These are phyloP conservation scores for Fragum fragum DNA, from an alignment of 2,888 invertebrate genomes.

Conservation along the genomic window DNA sequence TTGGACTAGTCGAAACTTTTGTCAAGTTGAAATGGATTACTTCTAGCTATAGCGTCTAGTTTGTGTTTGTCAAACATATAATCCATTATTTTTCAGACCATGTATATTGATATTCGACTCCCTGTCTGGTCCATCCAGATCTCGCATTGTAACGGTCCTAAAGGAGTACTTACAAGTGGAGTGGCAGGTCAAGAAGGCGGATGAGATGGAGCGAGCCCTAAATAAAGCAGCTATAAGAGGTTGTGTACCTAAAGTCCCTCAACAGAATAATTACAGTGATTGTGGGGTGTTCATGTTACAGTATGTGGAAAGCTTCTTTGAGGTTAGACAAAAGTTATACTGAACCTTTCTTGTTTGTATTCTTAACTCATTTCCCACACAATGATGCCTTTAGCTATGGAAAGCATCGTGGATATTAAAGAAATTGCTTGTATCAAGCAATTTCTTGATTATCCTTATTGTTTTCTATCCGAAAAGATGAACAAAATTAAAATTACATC, in stretches of 20 bases:
- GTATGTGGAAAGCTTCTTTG: conserved; percentile 98
- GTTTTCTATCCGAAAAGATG: no score
- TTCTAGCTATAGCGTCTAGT: no score
- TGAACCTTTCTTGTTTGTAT: no score
- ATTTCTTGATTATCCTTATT: no score
- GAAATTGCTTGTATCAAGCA: no score
- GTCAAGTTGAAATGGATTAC: no score
- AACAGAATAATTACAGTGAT: conserved; percentile 98
- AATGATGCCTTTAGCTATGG: no score
- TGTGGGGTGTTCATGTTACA: conserved; percentile 98
- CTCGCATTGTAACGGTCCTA: conserved; percentile 95
- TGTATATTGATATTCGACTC: conserved; percentile 99
- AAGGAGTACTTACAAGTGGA: conserved; percentile 90
- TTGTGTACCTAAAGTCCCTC: conserved; percentile 96
- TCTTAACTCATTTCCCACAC: no score
- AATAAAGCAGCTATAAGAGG: conserved; percentile 95
- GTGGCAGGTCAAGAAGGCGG: conserved; percentile 88
- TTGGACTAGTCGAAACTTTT: no score
- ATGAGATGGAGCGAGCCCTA: conserved; percentile 87
- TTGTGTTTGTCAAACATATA: no score
- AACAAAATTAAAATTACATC: no score
- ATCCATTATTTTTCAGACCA: conserved; percentile 90
- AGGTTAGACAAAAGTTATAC: conserved; percentile 89
- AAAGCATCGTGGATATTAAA: no score
- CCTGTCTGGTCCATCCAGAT: conserved; percentile 92